A percentile compares a stretch with the other conserved stretches of the same genome.
Conservation (phyloP, 2,113 vertebrate genomes). For the Rhynchopsitta pachyrhyncha region DNA sequence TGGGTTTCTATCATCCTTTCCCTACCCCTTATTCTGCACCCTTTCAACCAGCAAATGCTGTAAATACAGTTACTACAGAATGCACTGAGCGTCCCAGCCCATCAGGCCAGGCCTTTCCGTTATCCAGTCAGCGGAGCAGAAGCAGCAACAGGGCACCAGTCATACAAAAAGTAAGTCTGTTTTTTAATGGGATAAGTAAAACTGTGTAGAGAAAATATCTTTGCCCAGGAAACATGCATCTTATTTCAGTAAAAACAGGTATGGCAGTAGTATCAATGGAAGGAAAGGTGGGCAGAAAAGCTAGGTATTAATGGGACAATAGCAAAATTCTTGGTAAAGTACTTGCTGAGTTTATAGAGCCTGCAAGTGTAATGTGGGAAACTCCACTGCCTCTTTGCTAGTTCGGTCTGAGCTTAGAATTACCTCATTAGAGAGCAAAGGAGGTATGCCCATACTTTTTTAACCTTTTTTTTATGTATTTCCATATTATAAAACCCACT, state of each 20-base stretch:
- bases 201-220: background rate
- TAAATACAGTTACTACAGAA: constrained; percentile 83
- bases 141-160: constrained; percentile 79
- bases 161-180: constrained; percentile 83
- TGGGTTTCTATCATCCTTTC: constrained; percentile 98
- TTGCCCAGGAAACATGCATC: background rate
- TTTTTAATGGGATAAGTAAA: background rate
- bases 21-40: constrained; percentile 84
- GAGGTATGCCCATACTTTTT: background rate
- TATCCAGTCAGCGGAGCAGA: constrained; percentile 83
- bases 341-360: background rate
- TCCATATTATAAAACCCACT: background rate
- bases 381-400: background rate
- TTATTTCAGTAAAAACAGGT: background rate
- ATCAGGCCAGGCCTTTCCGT: constrained; percentile 78
- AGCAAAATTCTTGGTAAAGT: background rate
- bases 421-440: background rate
- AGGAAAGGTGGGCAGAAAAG: background rate
- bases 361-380: background rate
- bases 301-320: background rate
- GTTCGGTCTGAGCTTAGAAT: background rate
- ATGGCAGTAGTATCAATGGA: background rate
- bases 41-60: constrained; percentile 82
- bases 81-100: constrained; percentile 83
- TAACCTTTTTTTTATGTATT: background rate